These are phyloP conservation scores for Idris sp. DNA, from an alignment of 1,140 invertebrate species.

Conservation along the genomic window DNA sequence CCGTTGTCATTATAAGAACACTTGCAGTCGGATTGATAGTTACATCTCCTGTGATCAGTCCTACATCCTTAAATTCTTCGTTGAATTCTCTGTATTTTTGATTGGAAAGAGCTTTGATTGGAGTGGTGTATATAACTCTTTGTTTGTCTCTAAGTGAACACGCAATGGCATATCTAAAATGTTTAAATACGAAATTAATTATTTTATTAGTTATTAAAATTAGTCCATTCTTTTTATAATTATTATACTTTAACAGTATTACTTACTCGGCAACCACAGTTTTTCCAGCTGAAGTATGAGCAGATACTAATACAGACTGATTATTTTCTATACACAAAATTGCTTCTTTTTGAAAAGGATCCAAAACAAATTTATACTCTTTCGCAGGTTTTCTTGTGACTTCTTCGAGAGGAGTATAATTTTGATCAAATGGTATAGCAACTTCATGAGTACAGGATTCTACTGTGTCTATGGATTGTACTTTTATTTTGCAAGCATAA, in stretches of 20 bases:
- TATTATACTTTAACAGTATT: no score
- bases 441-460: conserved; percentile 96
- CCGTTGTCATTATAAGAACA: conserved; percentile 99
- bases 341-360: conserved; percentile 99
- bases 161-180: conserved; percentile 84
- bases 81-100: conserved; percentile 99
- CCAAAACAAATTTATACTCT: conserved; percentile 95
- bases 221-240: no score
- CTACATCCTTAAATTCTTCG: conserved; percentile 99
- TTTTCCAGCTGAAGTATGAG: conserved; percentile 97
- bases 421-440: conserved; percentile 90
- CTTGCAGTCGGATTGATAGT: conserved; percentile 99
- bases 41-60: conserved; percentile 98
- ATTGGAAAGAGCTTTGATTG: conserved; percentile 99
- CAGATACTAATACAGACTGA: conserved; percentile 98
- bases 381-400: conserved; percentile 87
- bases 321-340: conserved; percentile 98
- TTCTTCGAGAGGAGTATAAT: conserved; percentile 86
- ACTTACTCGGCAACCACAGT: conserved; percentile 96
- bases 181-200: no score
- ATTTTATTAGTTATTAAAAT: no score
- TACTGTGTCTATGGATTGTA: conserved; percentile 92
- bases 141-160: conserved; percentile 84
- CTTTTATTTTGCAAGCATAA: conserved; percentile 84
- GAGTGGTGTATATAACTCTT: conserved; percentile 99